Conservation (phyloP, 2,888 invertebrate genomes). For the Deroplatys truncata region DNA sequence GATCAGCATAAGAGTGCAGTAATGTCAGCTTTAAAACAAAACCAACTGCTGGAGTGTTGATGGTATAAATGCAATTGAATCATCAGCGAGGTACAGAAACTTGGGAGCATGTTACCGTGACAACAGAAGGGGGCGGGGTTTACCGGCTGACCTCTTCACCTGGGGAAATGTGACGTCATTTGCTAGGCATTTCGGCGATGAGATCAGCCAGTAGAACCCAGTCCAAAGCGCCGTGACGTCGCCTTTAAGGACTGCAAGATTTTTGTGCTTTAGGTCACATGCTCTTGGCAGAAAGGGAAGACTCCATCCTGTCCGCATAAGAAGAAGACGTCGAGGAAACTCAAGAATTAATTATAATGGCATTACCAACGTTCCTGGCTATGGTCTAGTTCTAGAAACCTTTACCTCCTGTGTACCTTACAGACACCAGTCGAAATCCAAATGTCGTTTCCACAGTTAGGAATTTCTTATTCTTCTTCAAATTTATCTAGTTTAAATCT, state of each 20-base stretch:
- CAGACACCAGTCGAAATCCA: neutral
- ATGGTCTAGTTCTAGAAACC: no score
- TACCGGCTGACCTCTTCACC: conserved; percentile 29
- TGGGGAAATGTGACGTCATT: conserved; percentile 21
- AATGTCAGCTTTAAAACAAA: neutral
- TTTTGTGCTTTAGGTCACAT: neutral
- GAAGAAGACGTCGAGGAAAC: neutral
- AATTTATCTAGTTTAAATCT: no score
- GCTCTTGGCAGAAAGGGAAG: neutral
- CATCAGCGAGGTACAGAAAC: neutral
- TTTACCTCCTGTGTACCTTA: neutral
- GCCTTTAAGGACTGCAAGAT: neutral
- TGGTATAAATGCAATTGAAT: neutral
- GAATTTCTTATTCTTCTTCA: no score
- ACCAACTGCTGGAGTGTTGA: neutral
- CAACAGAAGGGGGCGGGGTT: conserved; percentile 16
- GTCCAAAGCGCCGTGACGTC: neutral
- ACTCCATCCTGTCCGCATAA: neutral
- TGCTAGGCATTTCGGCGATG: conserved; percentile 31
- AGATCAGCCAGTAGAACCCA: conserved; percentile 31
- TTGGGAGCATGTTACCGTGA: neutral
- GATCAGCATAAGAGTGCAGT: no score
- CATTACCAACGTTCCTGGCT: neutral
- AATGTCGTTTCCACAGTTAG: no score
- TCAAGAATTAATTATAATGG: neutral